Evolutionary conservation across 2,888 invertebrate genomes (phyloP).

Genomic region (Nomada flava): DNA sequence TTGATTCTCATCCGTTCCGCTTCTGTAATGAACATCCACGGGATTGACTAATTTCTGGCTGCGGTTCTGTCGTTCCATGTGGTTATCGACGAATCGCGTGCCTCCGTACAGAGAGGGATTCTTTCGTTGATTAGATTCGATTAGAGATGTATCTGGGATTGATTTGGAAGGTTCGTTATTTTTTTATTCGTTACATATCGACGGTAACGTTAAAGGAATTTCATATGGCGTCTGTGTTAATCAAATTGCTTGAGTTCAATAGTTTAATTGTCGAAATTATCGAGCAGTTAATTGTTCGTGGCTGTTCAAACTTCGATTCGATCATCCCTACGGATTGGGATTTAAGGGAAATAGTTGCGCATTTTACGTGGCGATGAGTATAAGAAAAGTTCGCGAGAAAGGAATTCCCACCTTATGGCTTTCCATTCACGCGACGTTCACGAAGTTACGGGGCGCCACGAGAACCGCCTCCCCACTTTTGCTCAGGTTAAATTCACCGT

Average conservation of each 20-base stretch:
- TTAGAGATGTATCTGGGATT: too few species aligned
- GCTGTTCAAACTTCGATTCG: background rate
- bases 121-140: too few species aligned
- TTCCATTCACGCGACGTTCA: slow-evolving; percentile 39
- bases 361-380: background rate
- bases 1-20: slow-evolving; percentile 46
- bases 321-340: background rate
- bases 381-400: background rate
- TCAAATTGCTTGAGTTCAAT: too few species aligned
- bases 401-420: background rate
- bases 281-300: background rate
- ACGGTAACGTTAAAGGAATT: too few species aligned
- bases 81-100: slow-evolving; percentile 28
- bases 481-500: slow-evolving; percentile 53
- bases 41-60: slow-evolving; percentile 40
- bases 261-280: background rate
- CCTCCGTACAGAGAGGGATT: too few species aligned
- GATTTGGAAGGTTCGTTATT: too few species aligned
- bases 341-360: background rate
- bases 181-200: too few species aligned
- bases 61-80: slow-evolving; percentile 24
- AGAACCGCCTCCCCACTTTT: slow-evolving; percentile 34
- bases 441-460: slow-evolving; percentile 43
- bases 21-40: slow-evolving; percentile 32
- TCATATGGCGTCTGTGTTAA: too few species aligned